Evolutionary conservation across 1,140 invertebrate genomes (phyloP).

Genomic region (Lerema accius): DNA sequence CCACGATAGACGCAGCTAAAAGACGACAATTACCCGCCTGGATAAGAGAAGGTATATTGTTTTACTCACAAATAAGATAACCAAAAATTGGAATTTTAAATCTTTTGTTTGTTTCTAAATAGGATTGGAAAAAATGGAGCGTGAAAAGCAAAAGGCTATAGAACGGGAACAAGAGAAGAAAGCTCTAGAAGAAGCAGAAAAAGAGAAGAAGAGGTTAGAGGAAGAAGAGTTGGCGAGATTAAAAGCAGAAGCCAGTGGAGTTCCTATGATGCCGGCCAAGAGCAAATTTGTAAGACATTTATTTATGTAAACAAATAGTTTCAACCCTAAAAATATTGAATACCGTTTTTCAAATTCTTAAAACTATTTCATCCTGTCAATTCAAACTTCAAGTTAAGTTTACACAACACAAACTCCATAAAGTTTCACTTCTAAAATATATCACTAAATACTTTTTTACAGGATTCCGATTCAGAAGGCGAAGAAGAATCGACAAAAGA

Average conservation of each 20-base stretch:
- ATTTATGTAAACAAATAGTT: not conserved
- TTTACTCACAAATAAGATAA: too few species aligned
- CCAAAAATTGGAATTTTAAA: too few species aligned
- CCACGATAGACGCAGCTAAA: slow-evolving; percentile 92
- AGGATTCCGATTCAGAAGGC: slow-evolving; percentile 67
- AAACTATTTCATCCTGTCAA: too few species aligned
- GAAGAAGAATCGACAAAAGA: slow-evolving; percentile 42
- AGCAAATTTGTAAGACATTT: slow-evolving; percentile 91
- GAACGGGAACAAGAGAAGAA: slow-evolving; percentile 89
- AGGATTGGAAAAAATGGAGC: slow-evolving; percentile 98
- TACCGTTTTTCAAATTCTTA: too few species aligned
- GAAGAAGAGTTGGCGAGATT: slow-evolving; percentile 83
- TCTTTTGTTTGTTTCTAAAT: slow-evolving; percentile 16
- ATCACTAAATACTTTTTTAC: slow-evolving; percentile 6
- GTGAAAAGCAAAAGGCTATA: slow-evolving; percentile 95
- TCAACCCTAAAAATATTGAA: too few species aligned
- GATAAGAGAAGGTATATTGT: slow-evolving; percentile 91
- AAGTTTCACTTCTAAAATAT: too few species aligned
- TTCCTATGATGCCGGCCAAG: slow-evolving; percentile 84
- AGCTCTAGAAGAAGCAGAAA: slow-evolving; percentile 85
- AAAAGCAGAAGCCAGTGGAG: slow-evolving; percentile 80
- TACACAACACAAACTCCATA: too few species aligned
- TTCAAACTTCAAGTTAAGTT: too few species aligned
- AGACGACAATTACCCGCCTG: slow-evolving; percentile 95
- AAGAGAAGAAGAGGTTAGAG: slow-evolving; percentile 85